Base-by-base conservation (phyloP, 2,888 invertebrate species). In the Ectemnius continuus region DNA sequence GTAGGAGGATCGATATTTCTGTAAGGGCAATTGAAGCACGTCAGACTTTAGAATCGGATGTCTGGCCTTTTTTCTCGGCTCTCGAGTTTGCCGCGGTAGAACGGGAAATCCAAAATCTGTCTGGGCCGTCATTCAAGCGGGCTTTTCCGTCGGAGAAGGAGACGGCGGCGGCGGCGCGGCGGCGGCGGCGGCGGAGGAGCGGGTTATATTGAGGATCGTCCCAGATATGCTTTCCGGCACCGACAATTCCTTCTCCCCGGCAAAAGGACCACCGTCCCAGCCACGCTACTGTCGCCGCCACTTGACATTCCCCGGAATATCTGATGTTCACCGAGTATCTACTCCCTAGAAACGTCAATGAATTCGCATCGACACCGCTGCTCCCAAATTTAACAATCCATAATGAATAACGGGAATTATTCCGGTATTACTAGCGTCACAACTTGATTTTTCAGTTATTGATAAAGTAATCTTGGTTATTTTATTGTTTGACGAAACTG, bases 181-280 rank as follows among this genome's bases (percentile, higher is more conserved):
- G n/a, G 13, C 6, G n/a, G 63, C 8, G 18, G 52, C 56, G n/a
- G n/a, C 13, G 23, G n/a, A 58, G 72, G 62, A 68, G 52, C 52
- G n/a, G 61, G 59, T 36, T 72, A 68, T 72, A 75, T 62, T 56
- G 28, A 58, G 63, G 59, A 66, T 73, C 64, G 69, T 60, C 20
- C 60, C 46, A 47, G 70, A 67, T 67, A 64, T 45, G 45, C 20
- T 61, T 63, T 26, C 63, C 47, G 14, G 26, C 67, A 46, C 23
- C 16, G 56, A 58, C 48, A 48, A n/a, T 46, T 60, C 46, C 18
- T 61, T 65, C 46, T 69, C 36, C 26, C n/a, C 14, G 3, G 57
- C 6, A 68, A 20, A 62, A 47, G 46, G 36, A 36, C 36, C 36
- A 36, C 8, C 36, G 36, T 36, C 8, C 8, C 36, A 58, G 18